phyloP scores from a whole-genome alignment of 2,797 vertebrate species.

The Onychomys torridus region DNA sequence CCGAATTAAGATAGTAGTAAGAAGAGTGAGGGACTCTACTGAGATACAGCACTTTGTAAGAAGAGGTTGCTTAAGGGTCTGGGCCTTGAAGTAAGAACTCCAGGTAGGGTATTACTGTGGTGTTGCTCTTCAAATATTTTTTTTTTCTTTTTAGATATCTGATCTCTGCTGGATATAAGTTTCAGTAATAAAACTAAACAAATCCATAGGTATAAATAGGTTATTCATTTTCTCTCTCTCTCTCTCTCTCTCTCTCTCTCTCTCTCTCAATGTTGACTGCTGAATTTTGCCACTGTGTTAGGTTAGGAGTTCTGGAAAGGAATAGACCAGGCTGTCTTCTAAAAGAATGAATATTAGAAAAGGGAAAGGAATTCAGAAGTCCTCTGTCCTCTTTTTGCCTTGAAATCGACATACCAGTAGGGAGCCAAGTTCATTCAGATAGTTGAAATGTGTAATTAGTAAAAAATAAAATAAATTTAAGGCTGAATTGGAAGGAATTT shows the following conservation, averaged over 20 bases:
- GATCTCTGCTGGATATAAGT: background rate
- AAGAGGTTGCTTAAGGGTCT: background rate
- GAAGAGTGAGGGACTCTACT: background rate
- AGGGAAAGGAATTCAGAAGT: background rate
- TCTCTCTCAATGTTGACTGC: background rate
- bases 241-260: no score
- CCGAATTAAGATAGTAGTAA: background rate
- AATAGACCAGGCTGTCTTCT: background rate
- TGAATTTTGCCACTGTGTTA: background rate
- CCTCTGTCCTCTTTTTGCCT: background rate
- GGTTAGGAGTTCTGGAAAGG: slow-evolving; percentile 15
- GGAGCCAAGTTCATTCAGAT: background rate
- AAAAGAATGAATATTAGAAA: background rate
- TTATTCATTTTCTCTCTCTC: background rate
- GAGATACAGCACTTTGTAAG: background rate
- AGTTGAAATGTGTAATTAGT: background rate
- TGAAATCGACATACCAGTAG: background rate
- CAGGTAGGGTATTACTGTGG: background rate
- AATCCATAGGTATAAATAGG: background rate
- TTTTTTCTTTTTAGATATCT: slow-evolving; percentile 19
- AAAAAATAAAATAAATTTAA: background rate
- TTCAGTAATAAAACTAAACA: slow-evolving; percentile 8
- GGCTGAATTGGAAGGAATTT: background rate
- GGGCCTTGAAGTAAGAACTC: background rate
- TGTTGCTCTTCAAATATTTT: background rate